Evolutionary conservation across 2,797 vertebrate species (phyloP), one percentile per base, ranked within the genome.

Genomic region (Rhynchonycteris naso): DNA sequence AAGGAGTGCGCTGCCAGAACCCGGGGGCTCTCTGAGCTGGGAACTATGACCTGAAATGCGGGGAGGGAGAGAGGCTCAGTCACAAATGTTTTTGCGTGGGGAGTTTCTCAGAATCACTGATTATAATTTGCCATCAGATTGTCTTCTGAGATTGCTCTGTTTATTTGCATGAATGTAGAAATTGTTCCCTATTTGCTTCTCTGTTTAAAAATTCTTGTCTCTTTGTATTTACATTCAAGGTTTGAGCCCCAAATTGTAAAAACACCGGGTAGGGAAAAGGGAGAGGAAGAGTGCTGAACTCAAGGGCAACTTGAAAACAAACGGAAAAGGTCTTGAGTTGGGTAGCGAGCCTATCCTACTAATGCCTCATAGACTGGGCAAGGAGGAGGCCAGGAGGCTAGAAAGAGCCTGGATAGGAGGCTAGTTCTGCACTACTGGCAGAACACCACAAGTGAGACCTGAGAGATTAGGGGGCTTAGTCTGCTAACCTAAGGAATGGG

Each of bases 121-220:
- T 65, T 38, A 69, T 90, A 72, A 26, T 63, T 69, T 78, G 47
- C 59, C 66, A 21, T 72, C 22, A 4, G 63, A 24, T 30, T 63
- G 16, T 65, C 72, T 91, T 75, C 79, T 87, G 92, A 90, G 69
- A 88, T 43, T n/a, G 65, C 28, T 81, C 52, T 93, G 22, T 86
- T 56, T 61, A 28, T 79, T 26, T 13, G 13, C 35, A 12, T 63
- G 79, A 87, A 90, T 13, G 26, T 6, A 82, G 56, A 24, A 65
- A 30, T 84, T 71, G 30, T 90, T 94, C 78, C n/a, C 69, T 43
- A 4, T 30, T 83, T 30, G 91, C 59, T 76, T 47, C 50, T 79
- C 52, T 72, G 8, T 81, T 93, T 83, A 75, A 47, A 81, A 69
- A 92, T 66, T 52, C 82, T 61, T 87, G 13, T 76, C 74, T 79